phyloP scores from a whole-genome alignment of 2,113 vertebrate species.

The Xyliphius kryptos region DNA sequence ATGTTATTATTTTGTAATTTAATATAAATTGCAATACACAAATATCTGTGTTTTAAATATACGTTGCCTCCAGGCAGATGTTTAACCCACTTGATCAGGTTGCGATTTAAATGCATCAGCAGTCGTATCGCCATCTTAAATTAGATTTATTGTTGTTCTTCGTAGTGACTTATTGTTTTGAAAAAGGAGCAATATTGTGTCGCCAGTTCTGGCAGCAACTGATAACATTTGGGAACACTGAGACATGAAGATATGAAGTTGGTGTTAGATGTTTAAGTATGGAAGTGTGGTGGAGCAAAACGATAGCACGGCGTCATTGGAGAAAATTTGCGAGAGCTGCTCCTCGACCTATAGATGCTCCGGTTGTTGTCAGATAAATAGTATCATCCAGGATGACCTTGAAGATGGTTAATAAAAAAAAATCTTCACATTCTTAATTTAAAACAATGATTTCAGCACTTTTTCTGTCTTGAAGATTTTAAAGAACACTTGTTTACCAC shows the following conservation, averaged over 20 bases:
- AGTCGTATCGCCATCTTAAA: neutral
- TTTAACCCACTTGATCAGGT: neutral
- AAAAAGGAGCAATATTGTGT: constrained; percentile 30
- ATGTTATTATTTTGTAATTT: too few relatives aligned
- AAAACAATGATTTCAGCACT: neutral
- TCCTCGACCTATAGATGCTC: neutral
- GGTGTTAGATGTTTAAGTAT: constrained; percentile 4
- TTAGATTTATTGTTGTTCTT: constrained; percentile 7
- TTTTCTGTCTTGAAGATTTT: neutral
- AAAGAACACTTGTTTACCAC: too few relatives aligned
- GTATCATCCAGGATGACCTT: neutral
- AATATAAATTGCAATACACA: too few relatives aligned
- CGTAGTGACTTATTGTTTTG: constrained; percentile 33
- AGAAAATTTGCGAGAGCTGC: neutral
- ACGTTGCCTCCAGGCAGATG: too few relatives aligned
- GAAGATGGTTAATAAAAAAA: neutral
- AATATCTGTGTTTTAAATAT: too few relatives aligned
- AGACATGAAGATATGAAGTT: constrained; percentile 23
- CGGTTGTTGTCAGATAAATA: neutral
- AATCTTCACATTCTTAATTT: too few relatives aligned
- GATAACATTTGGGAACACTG: constrained; percentile 21
- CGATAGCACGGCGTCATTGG: neutral
- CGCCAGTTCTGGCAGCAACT: constrained; percentile 17
- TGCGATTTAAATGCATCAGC: neutral
- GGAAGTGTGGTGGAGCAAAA: constrained; percentile 7